Evolutionary conservation across 2,113 vertebrate species (phyloP).

Genomic region (Silurus asotus): DNA sequence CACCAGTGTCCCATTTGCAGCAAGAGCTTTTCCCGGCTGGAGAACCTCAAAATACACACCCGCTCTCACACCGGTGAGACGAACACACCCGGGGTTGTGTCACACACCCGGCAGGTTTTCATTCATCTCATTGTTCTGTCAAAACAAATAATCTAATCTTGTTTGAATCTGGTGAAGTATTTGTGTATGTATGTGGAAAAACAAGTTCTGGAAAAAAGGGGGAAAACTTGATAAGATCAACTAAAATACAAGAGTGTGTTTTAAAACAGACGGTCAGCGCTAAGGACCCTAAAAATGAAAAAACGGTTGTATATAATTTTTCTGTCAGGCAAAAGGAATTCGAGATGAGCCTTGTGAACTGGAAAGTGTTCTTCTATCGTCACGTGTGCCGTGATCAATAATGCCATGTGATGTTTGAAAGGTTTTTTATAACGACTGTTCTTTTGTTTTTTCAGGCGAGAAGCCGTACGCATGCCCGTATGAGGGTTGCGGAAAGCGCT

Average conservation of each 20-base stretch:
- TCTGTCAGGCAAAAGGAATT: neutral
- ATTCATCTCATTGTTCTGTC: neutral
- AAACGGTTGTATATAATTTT: no score
- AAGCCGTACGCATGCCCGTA: constrained; percentile 97
- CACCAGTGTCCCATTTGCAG: constrained; percentile 94
- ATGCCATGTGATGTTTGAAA: neutral
- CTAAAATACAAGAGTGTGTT: no score
- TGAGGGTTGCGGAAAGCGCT: constrained; percentile 96
- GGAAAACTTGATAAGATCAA: no score
- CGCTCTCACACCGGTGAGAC: constrained; percentile 92
- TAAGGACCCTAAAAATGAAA: neutral
- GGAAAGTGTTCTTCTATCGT: neutral
- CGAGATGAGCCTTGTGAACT: neutral
- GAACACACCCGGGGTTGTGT: neutral
- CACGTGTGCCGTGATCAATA: neutral
- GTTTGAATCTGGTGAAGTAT: no score
- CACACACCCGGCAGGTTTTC: neutral
- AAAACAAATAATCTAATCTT: no score
- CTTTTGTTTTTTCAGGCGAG: constrained; percentile 75
- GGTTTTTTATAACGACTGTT: neutral
- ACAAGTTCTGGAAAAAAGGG: no score
- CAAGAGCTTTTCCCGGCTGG: constrained; percentile 97
- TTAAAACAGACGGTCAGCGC: no score
- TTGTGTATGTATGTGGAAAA: no score
- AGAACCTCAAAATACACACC: constrained; percentile 98